phyloP scores from a whole-genome alignment of 2,113 vertebrate genomes.

The Puntigrus tetrazona region DNA sequence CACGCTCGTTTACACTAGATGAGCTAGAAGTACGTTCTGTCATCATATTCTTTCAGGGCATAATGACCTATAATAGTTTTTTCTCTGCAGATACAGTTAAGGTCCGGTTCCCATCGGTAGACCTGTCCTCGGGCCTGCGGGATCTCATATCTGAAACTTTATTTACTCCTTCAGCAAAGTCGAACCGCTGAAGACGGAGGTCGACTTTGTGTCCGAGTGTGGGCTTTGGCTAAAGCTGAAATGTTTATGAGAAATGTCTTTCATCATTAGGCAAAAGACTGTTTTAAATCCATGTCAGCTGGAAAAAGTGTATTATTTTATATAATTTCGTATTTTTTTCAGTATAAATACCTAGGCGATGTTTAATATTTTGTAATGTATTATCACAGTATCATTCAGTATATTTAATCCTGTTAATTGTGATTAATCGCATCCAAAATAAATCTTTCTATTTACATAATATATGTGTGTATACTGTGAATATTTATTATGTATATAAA shows the following conservation, averaged over 20 bases:
- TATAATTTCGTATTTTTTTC: too few relatives aligned
- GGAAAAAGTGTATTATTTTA: too few relatives aligned
- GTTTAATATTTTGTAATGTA: too few relatives aligned
- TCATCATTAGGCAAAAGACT: not conserved
- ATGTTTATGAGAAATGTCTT: not conserved
- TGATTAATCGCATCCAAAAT: too few relatives aligned
- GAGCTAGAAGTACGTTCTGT: slow-evolving; percentile 28
- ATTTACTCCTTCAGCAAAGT: slow-evolving; percentile 22
- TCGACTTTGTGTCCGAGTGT: not conserved
- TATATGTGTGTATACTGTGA: too few relatives aligned
- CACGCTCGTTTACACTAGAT: slow-evolving; percentile 18
- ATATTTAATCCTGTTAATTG: too few relatives aligned
- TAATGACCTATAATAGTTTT: slow-evolving; percentile 42
- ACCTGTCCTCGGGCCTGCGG: not conserved
- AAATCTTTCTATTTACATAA: too few relatives aligned
- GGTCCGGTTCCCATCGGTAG: not conserved
- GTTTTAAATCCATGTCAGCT: not conserved
- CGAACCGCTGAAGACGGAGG: not conserved
- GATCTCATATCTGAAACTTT: slow-evolving; percentile 1
- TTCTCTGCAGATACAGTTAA: not conserved
- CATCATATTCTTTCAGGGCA: slow-evolving; percentile 45
- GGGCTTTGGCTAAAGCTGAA: not conserved
- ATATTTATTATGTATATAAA: too few relatives aligned
- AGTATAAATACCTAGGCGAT: too few relatives aligned
- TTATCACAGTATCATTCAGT: too few relatives aligned